Base-by-base conservation (phyloP, 2,797 vertebrate genomes). In the Melanotaenia maccullochi region DNA sequence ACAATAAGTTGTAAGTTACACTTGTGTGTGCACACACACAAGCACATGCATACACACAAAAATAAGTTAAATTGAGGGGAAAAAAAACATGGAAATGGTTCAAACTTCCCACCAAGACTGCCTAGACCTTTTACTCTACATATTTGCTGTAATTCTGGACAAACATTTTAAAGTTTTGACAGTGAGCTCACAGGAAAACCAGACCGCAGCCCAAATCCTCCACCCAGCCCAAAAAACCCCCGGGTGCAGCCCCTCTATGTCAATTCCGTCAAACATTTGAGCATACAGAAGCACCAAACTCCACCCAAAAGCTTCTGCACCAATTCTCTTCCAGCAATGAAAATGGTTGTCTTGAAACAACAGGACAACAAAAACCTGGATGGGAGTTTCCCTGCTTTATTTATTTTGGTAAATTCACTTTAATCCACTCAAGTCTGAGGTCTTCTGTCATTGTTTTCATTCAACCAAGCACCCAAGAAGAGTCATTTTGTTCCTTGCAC, bases 311-410 rank as follows among this genome's bases (percentile, higher is more conserved):
- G 75, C 89, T 84, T 76, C 35, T 11, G 36, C 55, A 67, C 60
- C 57, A 1, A n/a, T 30, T 62, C 59, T 58, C 55, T 52, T 24
- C 33, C 11, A 40, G 38, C 20, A 35, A 18, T 54, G 66, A 47
- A 78, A 69, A 64, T 20, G 65, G 47, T 71, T 36, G 59, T 52
- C 28, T 49, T 62, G 35, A 80, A 52, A 76, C 73, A 71, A 72
- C 75, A 71, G 49, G 13, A 49, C 38, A 44, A 62, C 47, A 49
- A 64, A 57, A 78, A 73, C 56, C 36, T 54, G 65, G 35, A 54
- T 13, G 86, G 88, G 88, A 90, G 87, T 91, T 89, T 69, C 86
- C 89, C 82, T 8, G 5, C 9, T 75, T 59, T 75, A 64, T 81
- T 86, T 73, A 60, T 60, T 76, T 62, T 65, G 73, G 71, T 73